Base-by-base conservation (phyloP, 2,888 invertebrate species). In the Asteroscopus sphinx region DNA sequence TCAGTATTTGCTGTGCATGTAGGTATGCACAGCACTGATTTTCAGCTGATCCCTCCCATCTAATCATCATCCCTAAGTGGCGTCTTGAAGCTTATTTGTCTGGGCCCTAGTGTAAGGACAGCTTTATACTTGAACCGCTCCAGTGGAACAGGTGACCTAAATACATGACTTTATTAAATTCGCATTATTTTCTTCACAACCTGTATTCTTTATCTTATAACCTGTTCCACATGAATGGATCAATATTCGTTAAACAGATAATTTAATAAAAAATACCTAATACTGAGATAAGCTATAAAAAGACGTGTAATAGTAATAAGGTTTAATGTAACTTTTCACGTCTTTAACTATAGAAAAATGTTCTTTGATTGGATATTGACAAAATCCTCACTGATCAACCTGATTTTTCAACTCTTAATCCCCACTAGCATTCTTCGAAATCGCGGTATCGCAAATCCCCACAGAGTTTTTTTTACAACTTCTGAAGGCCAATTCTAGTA, bases 91-190 rank as follows among this genome's bases (percentile, higher is more conserved):
- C n/a, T n/a, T n/a, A n/a, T n/a, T n/a, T n/a, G n/a, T n/a, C n/a
- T n/a, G n/a, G n/a, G n/a, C 26, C 46, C 12, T 66, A 72, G 59
- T 56, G 39, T 53, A 57, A 60, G 60, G 5, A 69, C 52, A 74
- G 61, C 47, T 59, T 13, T 70, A 57, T 54, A 15, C 6, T 52
- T 62, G 37, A 26, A 16, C 30, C 52, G 39, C 2, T 40, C 51
- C 15, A 4, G 15, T 51, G 71, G 66, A 65, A 70, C 59, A 68
- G 46, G 42, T 28, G 15, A 35, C 37, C 41, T 56, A 49, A 45
- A 36, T 45, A 54, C 11, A 40, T 36, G 17, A n/a, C 48, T 11
- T 40, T 40, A 45, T 16, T 11, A n/a, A 25, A 51, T 21, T 26
- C 28, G 13, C 15, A 46, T 41, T n/a, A 3, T 32, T 44, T 51